Evolutionary conservation across 2,113 vertebrate species (phyloP).

Genomic region (Takifugu bimaculatus): DNA sequence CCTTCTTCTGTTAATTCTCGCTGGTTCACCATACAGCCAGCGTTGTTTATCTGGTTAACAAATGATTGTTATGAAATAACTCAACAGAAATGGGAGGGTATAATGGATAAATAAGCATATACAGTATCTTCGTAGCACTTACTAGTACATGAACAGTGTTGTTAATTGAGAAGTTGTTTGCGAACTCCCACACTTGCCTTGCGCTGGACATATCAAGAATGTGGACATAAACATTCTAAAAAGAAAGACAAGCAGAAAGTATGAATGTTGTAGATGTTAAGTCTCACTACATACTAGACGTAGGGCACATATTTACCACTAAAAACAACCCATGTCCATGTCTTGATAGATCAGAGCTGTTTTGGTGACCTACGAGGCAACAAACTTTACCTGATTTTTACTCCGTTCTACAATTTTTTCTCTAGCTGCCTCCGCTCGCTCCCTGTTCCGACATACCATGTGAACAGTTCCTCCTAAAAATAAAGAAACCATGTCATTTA

Average conservation of each 20-base stretch:
- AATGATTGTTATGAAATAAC: neutral
- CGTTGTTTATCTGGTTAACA: conserved; percentile 79
- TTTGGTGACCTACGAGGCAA: too few species aligned
- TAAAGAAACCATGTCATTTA: neutral
- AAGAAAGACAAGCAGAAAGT: neutral
- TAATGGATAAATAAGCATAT: too few species aligned
- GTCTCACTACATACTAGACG: neutral
- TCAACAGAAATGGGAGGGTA: too few species aligned
- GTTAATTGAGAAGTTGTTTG: conserved; percentile 72
- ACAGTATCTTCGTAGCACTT: conserved; percentile 17
- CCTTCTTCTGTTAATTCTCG: conserved; percentile 80
- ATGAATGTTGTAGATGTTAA: neutral
- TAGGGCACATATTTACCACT: neutral
- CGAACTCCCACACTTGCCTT: conserved; percentile 81
- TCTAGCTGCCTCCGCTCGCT: conserved; percentile 72
- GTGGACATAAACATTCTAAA: conserved; percentile 79
- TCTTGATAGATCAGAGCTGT: neutral
- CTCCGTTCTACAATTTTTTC: conserved; percentile 75
- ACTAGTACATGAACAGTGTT: conserved; percentile 79
- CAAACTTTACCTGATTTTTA: conserved; percentile 69
- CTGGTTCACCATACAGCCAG: conserved; percentile 83
- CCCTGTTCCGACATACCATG: conserved; percentile 79
- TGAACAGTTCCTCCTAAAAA: conserved; percentile 83
- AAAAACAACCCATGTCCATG: neutral
- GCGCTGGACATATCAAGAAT: conserved; percentile 80